phyloP scores from a whole-genome alignment of 2,797 vertebrate genomes.

The Spea hammondii region DNA sequence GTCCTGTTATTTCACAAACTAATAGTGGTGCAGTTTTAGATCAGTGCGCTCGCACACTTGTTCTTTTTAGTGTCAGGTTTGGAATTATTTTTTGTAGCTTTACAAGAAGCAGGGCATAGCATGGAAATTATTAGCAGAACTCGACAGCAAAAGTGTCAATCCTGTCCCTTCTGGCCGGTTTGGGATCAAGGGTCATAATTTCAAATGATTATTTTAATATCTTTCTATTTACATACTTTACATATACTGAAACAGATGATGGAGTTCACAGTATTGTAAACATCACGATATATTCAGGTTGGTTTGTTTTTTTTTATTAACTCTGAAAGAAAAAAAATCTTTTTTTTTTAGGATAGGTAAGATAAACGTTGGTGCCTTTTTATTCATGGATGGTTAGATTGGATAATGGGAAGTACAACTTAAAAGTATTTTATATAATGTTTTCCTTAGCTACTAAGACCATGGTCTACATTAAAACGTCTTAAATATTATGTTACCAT shows the following conservation, averaged over 20 bases:
- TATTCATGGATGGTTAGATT: conserved; percentile 30
- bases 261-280: conserved; percentile 1
- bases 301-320: conserved; percentile 49
- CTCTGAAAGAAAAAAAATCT: conserved; percentile 41
- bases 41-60: not conserved
- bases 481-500: conserved; percentile 20
- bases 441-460: conserved; percentile 46
- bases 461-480: conserved; percentile 48
- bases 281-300: conserved; percentile 35
- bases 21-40: not conserved
- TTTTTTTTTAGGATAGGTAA: conserved; percentile 50
- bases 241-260: not conserved
- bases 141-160: no score
- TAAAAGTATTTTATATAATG: conserved; percentile 45
- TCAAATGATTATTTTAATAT: not conserved
- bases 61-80: no score
- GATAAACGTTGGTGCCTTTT: conserved; percentile 36
- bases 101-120: no score
- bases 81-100: no score
- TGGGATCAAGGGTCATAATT: not conserved
- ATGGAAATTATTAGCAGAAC: no score
- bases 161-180: no score
- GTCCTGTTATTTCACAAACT: no score
- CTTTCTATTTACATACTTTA: not conserved
- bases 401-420: conserved; percentile 39